Conservation (phyloP, 2,888 invertebrate species). For the Hypolimnas misippus region DNA sequence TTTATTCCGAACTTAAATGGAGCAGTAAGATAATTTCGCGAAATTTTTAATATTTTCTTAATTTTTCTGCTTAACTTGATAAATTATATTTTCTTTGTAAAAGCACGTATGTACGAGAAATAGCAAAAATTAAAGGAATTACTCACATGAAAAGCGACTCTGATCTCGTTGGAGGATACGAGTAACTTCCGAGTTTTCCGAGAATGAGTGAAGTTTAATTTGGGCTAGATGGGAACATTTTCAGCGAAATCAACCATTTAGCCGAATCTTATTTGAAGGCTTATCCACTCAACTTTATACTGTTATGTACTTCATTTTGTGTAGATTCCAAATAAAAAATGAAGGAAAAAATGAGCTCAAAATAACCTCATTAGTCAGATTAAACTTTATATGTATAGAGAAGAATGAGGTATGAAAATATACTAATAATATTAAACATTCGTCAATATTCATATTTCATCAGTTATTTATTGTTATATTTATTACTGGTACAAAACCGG, state of each 20-base stretch:
- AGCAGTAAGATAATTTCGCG: too few relatives aligned
- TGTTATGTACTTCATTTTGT: not conserved
- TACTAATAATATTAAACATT: too few relatives aligned
- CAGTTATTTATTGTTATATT: too few relatives aligned
- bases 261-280: constrained; percentile 16
- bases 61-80: not conserved
- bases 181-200: not conserved
- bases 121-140: not conserved
- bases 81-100: not conserved
- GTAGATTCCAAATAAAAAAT: too few relatives aligned
- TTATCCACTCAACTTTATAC: constrained; percentile 6
- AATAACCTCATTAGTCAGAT: too few relatives aligned
- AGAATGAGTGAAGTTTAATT: constrained; percentile 26
- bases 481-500: too few relatives aligned
- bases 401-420: too few relatives aligned
- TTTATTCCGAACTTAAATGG: too few relatives aligned
- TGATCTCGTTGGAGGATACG: not conserved
- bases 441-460: too few relatives aligned
- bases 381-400: too few relatives aligned
- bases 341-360: too few relatives aligned
- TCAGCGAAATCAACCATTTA: constrained; percentile 20
- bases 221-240: constrained; percentile 19
- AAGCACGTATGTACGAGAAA: not conserved
- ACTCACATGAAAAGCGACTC: not conserved
- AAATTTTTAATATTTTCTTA: too few relatives aligned